phyloP scores from a whole-genome alignment of 2,888 invertebrate genomes.

The Pterostichus niger region DNA sequence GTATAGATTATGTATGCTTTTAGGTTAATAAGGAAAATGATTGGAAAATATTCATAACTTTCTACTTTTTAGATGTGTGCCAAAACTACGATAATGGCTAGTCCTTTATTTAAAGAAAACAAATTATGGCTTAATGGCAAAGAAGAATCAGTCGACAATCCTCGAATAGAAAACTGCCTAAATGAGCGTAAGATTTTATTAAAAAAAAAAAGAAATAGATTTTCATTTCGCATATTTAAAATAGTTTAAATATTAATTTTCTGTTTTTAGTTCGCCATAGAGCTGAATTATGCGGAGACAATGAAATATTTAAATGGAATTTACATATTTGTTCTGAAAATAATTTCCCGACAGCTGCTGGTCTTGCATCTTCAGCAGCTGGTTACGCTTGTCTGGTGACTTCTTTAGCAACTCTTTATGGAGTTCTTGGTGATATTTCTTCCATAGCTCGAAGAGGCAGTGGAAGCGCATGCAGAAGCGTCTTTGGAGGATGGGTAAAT shows the following conservation, averaged over 20 bases:
- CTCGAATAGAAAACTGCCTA: conserved; percentile 88
- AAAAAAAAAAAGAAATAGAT: not conserved
- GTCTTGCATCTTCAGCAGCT: conserved; percentile 98
- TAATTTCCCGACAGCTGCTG: conserved; percentile 99
- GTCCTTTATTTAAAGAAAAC: conserved; percentile 86
- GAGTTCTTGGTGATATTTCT: conserved; percentile 86
- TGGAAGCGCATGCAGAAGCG: conserved; percentile 97
- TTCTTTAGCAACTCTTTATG: conserved; percentile 88
- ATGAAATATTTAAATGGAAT: conserved; percentile 83
- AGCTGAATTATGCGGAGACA: conserved; percentile 72
- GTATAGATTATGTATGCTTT: conserved; percentile 85
- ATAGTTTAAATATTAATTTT: conserved; percentile 36
- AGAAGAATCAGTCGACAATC: conserved; percentile 86
- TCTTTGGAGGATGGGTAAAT: conserved; percentile 91
- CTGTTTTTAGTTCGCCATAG: conserved; percentile 77
- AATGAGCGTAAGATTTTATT: conserved; percentile 80
- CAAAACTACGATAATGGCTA: conserved; percentile 91
- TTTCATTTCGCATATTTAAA: conserved; percentile 4
- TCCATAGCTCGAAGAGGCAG: conserved; percentile 91
- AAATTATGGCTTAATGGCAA: conserved; percentile 94
- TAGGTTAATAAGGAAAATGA: conserved; percentile 10
- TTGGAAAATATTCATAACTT: not conserved
- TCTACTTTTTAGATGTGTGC: conserved; percentile 85
- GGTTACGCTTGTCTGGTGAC: conserved; percentile 96
- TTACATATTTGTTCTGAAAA: conserved; percentile 93